Base-by-base conservation (phyloP, 2,797 vertebrate species). In the Thalassophryne amazonica region DNA sequence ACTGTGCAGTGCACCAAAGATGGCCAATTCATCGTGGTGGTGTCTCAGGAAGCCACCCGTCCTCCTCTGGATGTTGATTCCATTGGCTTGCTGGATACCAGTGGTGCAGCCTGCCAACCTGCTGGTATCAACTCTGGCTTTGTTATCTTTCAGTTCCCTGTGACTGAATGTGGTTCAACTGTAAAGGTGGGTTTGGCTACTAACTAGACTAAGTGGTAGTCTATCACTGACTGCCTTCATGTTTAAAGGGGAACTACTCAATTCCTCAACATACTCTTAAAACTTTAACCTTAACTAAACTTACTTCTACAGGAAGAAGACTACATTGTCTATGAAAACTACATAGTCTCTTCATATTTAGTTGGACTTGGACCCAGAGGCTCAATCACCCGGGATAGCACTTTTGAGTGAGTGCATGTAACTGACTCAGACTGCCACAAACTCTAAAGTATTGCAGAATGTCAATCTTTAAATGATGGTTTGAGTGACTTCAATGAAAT, bases 1-100 rank as follows among this genome's bases (percentile, higher is more conserved):
- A 92, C 89, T 20, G 71, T 90, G 25, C 89, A 88, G 76, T 91
- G 89, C 43, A 91, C 84, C 51, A 85, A 53, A 20, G 86, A 92
- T 45, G 91, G 87, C 4, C 87, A 89, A 78, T 88, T 91, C 80
- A 74, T 91, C 48, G 59, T 92, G 40, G 86, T 91, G 2, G 75
- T 91, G 15, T 74, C 89, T 46, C 71, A 68, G 54, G 86, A 86
- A 1, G 40, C 78, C 41, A 89, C 88, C 11, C 1, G 60, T 20
- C 88, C 89, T 2, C 52, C 23, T 1, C 63, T 89, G 11, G 77
- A 82, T n/a, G 71, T 88, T 47, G 66, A 78, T 4, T 76, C 83
- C 1, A 27, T 91, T 46, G 78, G 53, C 36, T 68, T 90, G 50
- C 45, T 84, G 4, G 83, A 84, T 13, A 10, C 55, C 0, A 32